Evolutionary conservation across 2,113 vertebrate species (phyloP).

Genomic region (Hydrolagus affinis): DNA sequence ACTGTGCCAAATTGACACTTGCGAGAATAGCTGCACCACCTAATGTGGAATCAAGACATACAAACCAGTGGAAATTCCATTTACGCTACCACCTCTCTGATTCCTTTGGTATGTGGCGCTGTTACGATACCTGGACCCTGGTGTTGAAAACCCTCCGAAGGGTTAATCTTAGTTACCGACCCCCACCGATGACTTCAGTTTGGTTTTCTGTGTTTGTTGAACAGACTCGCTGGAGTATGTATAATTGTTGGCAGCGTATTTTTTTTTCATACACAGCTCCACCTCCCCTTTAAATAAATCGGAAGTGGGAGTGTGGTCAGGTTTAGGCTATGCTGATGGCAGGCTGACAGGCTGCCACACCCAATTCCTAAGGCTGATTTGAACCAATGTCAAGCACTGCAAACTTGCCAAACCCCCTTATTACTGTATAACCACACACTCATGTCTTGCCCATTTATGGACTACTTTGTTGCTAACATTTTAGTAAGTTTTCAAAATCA

Average conservation of each 20-base stretch:
- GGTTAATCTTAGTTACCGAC: neutral
- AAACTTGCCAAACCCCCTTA: neutral
- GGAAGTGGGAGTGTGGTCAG: slow-evolving; percentile 27
- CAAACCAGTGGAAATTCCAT: too few relatives aligned
- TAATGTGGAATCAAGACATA: too few relatives aligned
- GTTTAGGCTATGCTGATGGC: slow-evolving; percentile 7
- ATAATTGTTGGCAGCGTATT: neutral
- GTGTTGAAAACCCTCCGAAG: neutral
- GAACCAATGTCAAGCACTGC: neutral
- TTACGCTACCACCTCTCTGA: neutral
- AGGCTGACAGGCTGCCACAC: neutral
- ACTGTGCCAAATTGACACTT: too few relatives aligned
- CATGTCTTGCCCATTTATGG: neutral
- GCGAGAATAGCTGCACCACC: too few relatives aligned
- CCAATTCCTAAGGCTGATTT: neutral
- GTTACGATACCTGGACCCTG: neutral
- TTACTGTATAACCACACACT: neutral
- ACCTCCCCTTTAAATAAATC: neutral
- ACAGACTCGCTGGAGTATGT: slow-evolving; percentile 18
- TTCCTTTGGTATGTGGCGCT: neutral
- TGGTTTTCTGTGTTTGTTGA: neutral
- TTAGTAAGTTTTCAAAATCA: neutral
- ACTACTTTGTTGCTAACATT: neutral
- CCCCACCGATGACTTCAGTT: neutral
- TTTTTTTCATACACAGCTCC: neutral